phyloP scores from a whole-genome alignment of 1,140 invertebrate genomes.

The Yoshiicerus persimilis region DNA sequence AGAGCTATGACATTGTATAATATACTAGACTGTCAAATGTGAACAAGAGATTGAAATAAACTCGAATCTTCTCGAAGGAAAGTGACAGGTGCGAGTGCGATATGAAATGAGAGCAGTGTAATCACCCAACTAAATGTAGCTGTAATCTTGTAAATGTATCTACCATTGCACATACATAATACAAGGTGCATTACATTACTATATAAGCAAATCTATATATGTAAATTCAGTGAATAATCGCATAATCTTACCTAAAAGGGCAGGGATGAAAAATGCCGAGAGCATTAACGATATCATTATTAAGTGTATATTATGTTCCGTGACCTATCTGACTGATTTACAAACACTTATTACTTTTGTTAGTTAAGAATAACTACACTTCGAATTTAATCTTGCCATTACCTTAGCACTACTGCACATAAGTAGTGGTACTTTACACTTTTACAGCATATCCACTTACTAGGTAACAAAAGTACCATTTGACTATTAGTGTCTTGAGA shows the following conservation, averaged over 20 bases:
- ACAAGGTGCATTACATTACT: background rate
- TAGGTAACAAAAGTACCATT: background rate
- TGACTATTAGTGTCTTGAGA: no score
- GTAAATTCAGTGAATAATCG: background rate
- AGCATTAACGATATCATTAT: background rate
- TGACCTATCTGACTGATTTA: background rate
- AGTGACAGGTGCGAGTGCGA: conserved; percentile 7
- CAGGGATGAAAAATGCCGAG: background rate
- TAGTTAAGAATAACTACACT: background rate
- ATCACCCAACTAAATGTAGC: background rate
- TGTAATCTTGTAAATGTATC: background rate
- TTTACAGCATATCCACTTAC: background rate
- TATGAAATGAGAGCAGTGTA: conserved; percentile 1
- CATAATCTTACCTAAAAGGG: background rate
- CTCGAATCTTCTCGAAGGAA: background rate
- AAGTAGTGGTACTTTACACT: no score
- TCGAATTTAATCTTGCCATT: background rate
- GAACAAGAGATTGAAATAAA: background rate
- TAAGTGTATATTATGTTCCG: background rate
- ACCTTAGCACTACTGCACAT: no score
- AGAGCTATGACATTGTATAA: no score
- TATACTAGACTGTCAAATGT: no score
- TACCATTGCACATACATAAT: background rate
- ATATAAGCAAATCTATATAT: background rate
- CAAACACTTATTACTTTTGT: background rate